Evolutionary conservation across 2,888 invertebrate genomes (phyloP), one percentile per base, ranked within the genome.

Genomic region (Tupiocoris notatus): DNA sequence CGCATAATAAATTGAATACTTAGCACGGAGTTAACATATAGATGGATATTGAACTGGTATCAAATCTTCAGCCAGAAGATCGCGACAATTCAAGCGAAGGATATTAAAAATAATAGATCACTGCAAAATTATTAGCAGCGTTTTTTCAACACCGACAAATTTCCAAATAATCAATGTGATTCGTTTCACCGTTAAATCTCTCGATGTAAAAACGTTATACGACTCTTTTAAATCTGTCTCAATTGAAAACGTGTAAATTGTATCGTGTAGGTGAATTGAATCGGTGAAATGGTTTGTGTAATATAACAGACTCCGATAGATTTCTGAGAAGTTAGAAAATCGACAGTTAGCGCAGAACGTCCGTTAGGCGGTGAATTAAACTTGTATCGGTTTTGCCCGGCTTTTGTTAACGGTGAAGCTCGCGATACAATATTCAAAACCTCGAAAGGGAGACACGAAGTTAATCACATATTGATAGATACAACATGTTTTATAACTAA

Each of bases 381-480:
- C 39, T 39, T 39, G 39, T 39, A 39, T 39, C 39, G 39, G 39
- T 39, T 39, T 39, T 39, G n/a, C 39, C 39, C 6, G 39, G 39
- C 39, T 39, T 39, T 39, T 39, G 39, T 39, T 39, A 39, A 39
- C 39, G 39, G 39, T 39, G 12, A 39, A 39, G 39, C 39, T 39
- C 39, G 39, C 39, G 3, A 39, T 39, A 39, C 39, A 39, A 39
- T 39, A 39, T 39, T 39, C 39, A 39, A 39, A 39, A 39, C 39
- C 39, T 39, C 39, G 39, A 39, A 39, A 39, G 39, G 39, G 39
- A 39, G 39, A 39, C 39, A 7, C 39, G 39, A 39, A 39, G 39
- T 64, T 64, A 64, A 64, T 64, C 21, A 64, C 17, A n/a, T 21
- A 64, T 64, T 64, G 64, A 64, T 23, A 64, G n/a, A 24, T 64